Base-by-base conservation (phyloP, 2,113 vertebrate genomes). In the Lepus americanus region DNA sequence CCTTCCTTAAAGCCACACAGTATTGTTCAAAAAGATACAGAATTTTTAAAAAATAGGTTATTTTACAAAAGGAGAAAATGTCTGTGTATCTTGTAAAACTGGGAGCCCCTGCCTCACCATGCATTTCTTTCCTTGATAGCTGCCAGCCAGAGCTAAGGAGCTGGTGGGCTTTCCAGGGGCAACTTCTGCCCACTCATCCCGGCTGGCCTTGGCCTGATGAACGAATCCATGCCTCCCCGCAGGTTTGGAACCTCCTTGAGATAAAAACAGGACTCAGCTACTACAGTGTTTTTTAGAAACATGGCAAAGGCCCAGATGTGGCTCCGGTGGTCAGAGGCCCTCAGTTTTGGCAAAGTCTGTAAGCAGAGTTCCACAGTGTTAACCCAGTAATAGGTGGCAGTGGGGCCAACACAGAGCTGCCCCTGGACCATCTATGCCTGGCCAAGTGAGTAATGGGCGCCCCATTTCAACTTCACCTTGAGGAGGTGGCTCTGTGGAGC, bases 131-230 rank as follows among this genome's bases (percentile, higher is more conserved):
- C 20, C 4, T 4, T 0, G 20, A 51, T 27, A 25, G 9, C 6
- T 0, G 1, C 6, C 5, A 0, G 33, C 16, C 11, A 13, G n/a
- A 7, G 39, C 53, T 27, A 73, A 49, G 82, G 53, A 72, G 44
- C 5, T 3, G 22, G 0, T 10, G 12, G 19, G 20, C 5, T 20
- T 14, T n/a, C 39, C 23, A n/a, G 27, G 2, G 8, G 12, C 14
- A 20, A 64, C 61, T 25, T 39, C 59, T 22, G 63, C 19, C 31
- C 64, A 23, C 1, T 1, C 19, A 5, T 19, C 39, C 19, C 11
- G 22, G 1, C 36, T 7, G 17, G 17, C 29, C 36, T 55, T 36
- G 55, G 5, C 6, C 55, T 25, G 55, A n/a, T 6, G 19, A 11
- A 64, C 9, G 6, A 33, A 12, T 33, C 44, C 25, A 14, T 27